phyloP scores from a whole-genome alignment of 2,797 vertebrate species.

The Champsocephalus esox region DNA sequence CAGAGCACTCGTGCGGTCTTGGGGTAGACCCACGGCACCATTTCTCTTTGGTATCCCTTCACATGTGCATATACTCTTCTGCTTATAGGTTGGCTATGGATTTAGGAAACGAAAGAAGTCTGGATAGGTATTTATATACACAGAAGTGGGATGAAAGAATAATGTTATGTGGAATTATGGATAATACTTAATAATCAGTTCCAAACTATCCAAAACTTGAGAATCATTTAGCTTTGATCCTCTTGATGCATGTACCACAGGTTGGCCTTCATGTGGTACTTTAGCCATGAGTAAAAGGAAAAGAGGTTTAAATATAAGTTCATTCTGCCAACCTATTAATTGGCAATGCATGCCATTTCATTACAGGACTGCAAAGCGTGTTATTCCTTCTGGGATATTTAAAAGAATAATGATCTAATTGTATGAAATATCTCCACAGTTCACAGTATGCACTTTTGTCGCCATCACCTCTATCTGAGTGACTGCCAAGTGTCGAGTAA shows the following conservation, averaged over 20 bases:
- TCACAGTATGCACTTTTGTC: too few relatives aligned
- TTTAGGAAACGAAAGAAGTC: slow-evolving; percentile 24
- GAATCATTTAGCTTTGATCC: slow-evolving; percentile 7
- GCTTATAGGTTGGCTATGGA: slow-evolving; percentile 45
- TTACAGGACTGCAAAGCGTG: slow-evolving; percentile 10
- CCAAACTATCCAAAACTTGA: neutral
- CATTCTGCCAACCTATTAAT: slow-evolving; percentile 18
- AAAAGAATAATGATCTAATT: neutral
- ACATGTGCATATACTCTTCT: slow-evolving; percentile 55
- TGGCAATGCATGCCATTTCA: slow-evolving; percentile 1
- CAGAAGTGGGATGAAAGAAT: slow-evolving; percentile 13
- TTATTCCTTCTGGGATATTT: neutral
- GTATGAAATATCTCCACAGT: neutral
- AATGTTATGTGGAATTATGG: neutral
- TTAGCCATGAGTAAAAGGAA: slow-evolving; percentile 1
- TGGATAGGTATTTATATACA: slow-evolving; percentile 29
- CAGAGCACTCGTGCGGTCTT: slow-evolving; percentile 69
- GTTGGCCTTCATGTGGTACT: slow-evolving; percentile 20
- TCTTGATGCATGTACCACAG: neutral
- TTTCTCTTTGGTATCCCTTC: slow-evolving; percentile 68
- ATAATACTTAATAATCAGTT: slow-evolving; percentile 9
- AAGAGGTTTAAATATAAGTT: slow-evolving; percentile 15
- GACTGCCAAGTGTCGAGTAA: too few relatives aligned
- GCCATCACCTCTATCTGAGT: too few relatives aligned
- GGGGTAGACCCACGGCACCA: slow-evolving; percentile 75